A percentile compares a stretch with the other conserved stretches of the same genome.
These are phyloP conservation scores for Protonemura montana DNA, from an alignment of 2,888 invertebrate genomes.

Conservation along the genomic window DNA sequence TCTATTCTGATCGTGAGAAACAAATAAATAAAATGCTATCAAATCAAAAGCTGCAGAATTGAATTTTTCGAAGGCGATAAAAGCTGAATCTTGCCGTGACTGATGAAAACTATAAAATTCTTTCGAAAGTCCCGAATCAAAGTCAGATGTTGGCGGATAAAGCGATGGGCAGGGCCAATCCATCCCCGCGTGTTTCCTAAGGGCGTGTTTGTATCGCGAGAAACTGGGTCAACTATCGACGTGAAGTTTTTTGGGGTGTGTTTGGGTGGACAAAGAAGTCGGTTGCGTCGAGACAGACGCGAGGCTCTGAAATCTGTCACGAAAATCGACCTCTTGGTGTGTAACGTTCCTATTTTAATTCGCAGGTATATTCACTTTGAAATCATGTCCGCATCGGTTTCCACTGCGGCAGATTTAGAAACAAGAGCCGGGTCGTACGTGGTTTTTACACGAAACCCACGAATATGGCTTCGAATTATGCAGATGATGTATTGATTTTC, in stretches of 20 bases:
- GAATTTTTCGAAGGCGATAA: background rate
- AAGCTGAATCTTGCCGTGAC: background rate
- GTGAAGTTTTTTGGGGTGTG: background rate
- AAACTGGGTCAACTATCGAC: constrained; percentile 2
- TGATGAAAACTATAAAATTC: background rate
- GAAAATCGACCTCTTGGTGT: background rate
- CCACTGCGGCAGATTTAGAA: background rate
- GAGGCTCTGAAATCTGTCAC: background rate
- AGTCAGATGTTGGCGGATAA: background rate
- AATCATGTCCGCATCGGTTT: background rate
- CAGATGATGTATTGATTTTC: background rate
- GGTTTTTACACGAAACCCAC: constrained; percentile 7
- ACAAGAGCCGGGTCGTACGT: background rate
- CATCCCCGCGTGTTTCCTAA: background rate
- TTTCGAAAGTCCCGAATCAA: background rate
- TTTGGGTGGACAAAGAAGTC: background rate
- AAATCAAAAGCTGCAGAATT: background rate
- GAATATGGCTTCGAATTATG: constrained; percentile 7
- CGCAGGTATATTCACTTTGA: background rate
- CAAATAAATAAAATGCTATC: background rate
- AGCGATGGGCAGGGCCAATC: background rate
- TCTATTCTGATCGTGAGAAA: constrained; percentile 4
- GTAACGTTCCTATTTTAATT: background rate
- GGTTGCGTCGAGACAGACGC: background rate
- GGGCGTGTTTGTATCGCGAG: background rate